Evolutionary conservation across 1,140 invertebrate genomes (phyloP), one percentile per base, ranked within the genome.

Genomic region (Eubasilissa regina): DNA sequence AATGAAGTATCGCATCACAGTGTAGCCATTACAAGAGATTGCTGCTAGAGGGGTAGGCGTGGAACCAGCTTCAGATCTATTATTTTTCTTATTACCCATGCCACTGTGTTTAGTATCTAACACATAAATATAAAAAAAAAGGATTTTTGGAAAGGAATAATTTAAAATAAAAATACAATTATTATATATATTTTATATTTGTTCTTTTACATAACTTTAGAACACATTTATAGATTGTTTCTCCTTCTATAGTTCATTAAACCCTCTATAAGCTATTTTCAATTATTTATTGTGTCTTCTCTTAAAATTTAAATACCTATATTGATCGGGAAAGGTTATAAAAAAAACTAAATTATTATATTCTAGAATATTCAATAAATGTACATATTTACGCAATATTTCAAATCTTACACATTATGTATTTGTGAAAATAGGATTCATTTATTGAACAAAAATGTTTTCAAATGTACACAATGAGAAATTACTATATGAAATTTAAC

Each of bases 391-490:
- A 75, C 58, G 45, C 74, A 62, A 62, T 62, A 47, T 25, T 55
- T 35, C 51, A 55, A 45, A 56, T 19, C 51, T 75, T 66, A 66
- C 43, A 21, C 0, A 3, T 43, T 75, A 75, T 68, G 19, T 43
- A 17, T 75, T 75, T 75, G 74, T 75, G 74, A 75, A 75, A 75
- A 75, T 75, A 75, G 56, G 74, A 60, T 75, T 60, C 15, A 45
- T 75, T 75, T 75, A 62, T 75, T 19, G 44, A 75, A 53, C 47
- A 48, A 74, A 55, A 74, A 62, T 47, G 44, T 13, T 3, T 55
- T 55, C 17, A 13, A 55, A n/a, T 55, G 12, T 55, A n/a, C 51
- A 55, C 51, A 55, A 55, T n/a, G 51, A 17, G 51, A 55, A 55
- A 55, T 55, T 3, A 17, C 1, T 55, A 55, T 55, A 7, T 13